Conservation (phyloP, 2,113 vertebrate genomes). For the Chrysemys picta region DNA sequence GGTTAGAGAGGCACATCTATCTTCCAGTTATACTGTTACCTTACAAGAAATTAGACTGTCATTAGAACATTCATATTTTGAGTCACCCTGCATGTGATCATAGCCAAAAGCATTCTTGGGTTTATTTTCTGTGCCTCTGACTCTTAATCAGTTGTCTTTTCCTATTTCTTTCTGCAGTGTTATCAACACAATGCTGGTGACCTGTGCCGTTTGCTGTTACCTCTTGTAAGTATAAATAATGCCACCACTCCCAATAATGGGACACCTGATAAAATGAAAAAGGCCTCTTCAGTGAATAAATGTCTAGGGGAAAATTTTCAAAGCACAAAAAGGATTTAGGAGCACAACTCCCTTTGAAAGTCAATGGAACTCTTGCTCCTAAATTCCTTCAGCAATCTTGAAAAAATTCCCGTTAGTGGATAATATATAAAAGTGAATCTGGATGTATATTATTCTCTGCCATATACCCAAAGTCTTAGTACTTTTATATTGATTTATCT, state of each 20-base stretch:
- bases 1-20: not conserved
- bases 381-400: not conserved
- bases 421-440: not conserved
- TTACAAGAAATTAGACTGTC: not conserved
- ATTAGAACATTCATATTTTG: not conserved
- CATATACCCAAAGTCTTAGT: accelerated
- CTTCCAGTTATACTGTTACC: not conserved
- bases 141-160: slow-evolving; percentile 16
- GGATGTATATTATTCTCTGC: not conserved
- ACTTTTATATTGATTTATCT: accelerated
- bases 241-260: not conserved
- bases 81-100: slow-evolving; percentile 58
- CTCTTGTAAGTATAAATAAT: slow-evolving; percentile 93
- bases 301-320: not conserved
- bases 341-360: accelerated
- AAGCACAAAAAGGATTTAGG: not conserved
- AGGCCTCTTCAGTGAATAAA: not conserved
- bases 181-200: slow-evolving; percentile 95
- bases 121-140: not conserved
- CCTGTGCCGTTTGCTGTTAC: slow-evolving; percentile 96
- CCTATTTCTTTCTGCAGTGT: slow-evolving; percentile 82
- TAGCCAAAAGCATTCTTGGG: not conserved
- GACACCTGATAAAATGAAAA: not conserved
- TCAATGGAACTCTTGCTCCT: not conserved
- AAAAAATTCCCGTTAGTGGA: not conserved